Evolutionary conservation across 2,888 invertebrate species (phyloP), one percentile per base, ranked within the genome.

Genomic region (Philaethria dido): DNA sequence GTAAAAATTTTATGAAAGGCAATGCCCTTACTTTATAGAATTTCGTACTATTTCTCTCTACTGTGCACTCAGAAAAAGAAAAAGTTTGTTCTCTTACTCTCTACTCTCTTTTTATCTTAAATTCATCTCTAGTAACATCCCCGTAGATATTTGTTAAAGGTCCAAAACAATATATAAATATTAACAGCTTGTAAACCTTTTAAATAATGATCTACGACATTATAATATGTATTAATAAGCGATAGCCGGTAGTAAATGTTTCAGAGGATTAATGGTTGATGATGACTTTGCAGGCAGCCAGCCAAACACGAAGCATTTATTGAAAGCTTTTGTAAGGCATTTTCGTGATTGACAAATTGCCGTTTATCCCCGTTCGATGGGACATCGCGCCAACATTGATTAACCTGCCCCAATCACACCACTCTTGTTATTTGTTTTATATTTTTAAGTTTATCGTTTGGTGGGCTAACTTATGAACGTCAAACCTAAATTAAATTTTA

Each of bases 291-390:
- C 59, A 47, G 54, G 64, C 54, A 55, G 61, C 42, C 44, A 55
- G 57, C 55, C 64, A 47, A 36, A 57, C 57, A 69, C 63, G 63
- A 59, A 66, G 68, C 69, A 69, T 63, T 72, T 71, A 70, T 66
- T 70, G 68, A 70, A 73, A 70, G 70, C 72, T 70, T 74, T 70
- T 65, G 71, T 69, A 66, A 71, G 64, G 73, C 65, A 66, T 65
- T 70, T 64, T 45, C 68, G 81, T 86, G 87, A 88, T 87, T 89
- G 89, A 90, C 87, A 89, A 88, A 91, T 91, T 84, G 84, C 81
- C 81, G 80, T 76, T 84, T 87, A 86, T 82, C 86, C 82, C 76
- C 72, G 77, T 78, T 79, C 78, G 83, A 80, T 79, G 74, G 77
- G 78, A 76, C 78, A 79, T 80, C 81, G 80, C 79, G 81, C 74